These are phyloP conservation scores for Trichogramma evanescens DNA, from an alignment of 2,888 invertebrate genomes.

Conservation along the genomic window DNA sequence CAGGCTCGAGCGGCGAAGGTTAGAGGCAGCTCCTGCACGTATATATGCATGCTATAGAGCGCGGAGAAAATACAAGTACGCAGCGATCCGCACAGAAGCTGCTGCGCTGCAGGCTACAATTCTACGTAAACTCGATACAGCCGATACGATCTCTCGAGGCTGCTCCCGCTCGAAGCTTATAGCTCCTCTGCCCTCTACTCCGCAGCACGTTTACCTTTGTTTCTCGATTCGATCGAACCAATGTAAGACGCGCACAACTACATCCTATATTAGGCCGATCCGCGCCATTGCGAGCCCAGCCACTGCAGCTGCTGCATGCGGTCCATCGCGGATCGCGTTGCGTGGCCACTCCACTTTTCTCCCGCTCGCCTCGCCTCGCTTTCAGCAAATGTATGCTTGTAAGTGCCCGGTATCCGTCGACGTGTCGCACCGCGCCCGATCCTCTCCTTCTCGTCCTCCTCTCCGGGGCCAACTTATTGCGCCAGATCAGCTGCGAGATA, in stretches of 20 bases:
- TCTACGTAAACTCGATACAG: slow-evolving; percentile 39
- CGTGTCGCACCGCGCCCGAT: not conserved
- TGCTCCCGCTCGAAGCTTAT: not conserved
- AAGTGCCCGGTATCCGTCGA: not conserved
- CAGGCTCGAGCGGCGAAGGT: not conserved
- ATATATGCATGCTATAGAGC: not conserved
- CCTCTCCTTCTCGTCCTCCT: not conserved
- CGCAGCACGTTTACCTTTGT: slow-evolving; percentile 3
- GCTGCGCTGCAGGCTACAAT: slow-evolving; percentile 30
- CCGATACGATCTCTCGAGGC: slow-evolving; percentile 33
- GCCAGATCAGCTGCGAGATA: slow-evolving; percentile 11
- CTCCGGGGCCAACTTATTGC: slow-evolving; percentile 13
- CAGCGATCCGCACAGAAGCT: slow-evolving; percentile 1
- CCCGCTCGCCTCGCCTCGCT: slow-evolving; percentile 1
- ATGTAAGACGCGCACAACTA: too few relatives aligned
- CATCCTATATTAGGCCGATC: too few relatives aligned
- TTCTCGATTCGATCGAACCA: not conserved
- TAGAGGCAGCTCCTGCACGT: not conserved
- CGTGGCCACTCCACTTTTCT: too few relatives aligned
- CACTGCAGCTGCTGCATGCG: not conserved
- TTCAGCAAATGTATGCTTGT: slow-evolving; percentile 17
- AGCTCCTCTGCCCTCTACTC: not conserved
- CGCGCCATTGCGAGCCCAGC: not conserved
- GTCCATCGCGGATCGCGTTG: too few relatives aligned
- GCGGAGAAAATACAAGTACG: too few relatives aligned